Conservation (phyloP, 2,888 invertebrate genomes). For the Rotaria socialis region DNA sequence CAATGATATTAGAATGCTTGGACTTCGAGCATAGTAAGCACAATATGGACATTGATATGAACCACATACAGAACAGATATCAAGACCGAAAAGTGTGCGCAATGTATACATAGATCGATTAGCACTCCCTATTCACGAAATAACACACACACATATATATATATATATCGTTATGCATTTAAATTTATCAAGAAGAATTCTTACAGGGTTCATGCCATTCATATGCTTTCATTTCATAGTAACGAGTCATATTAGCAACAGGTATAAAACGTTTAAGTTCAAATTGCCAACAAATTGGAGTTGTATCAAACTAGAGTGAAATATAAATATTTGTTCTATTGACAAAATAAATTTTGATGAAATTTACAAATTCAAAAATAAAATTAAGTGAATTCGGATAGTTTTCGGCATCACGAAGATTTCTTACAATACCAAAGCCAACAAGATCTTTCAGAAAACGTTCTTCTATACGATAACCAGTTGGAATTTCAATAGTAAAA, state of each 20-base stretch:
- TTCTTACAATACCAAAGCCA: conserved; percentile 31
- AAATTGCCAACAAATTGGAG: conserved; percentile 20
- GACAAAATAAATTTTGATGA: not conserved
- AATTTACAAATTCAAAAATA: conserved; percentile 27
- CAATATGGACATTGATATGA: conserved; percentile 61
- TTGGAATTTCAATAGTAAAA: conserved; percentile 25
- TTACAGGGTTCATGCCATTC: conserved; percentile 64
- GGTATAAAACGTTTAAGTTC: conserved; percentile 8
- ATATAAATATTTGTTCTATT: not conserved
- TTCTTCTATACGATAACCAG: conserved; percentile 30
- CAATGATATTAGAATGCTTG: not conserved
- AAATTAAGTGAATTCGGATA: conserved; percentile 23
- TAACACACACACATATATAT: too few species aligned
- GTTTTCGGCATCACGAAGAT: conserved; percentile 35
- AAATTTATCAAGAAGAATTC: too few species aligned
- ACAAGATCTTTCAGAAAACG: conserved; percentile 28
- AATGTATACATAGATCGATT: conserved; percentile 44
- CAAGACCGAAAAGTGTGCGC: conserved; percentile 54
- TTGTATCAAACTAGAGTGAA: not conserved
- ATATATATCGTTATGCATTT: not conserved
- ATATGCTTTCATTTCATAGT: conserved; percentile 31
- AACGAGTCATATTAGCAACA: conserved; percentile 83
- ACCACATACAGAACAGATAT: conserved; percentile 59
- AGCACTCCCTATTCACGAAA: conserved; percentile 47
- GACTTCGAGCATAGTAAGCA: conserved; percentile 52